Percentiles rank a stretch among this genome's conserved stretches.
Conservation (phyloP, 2,888 invertebrate genomes). For the Tachina lurida region DNA sequence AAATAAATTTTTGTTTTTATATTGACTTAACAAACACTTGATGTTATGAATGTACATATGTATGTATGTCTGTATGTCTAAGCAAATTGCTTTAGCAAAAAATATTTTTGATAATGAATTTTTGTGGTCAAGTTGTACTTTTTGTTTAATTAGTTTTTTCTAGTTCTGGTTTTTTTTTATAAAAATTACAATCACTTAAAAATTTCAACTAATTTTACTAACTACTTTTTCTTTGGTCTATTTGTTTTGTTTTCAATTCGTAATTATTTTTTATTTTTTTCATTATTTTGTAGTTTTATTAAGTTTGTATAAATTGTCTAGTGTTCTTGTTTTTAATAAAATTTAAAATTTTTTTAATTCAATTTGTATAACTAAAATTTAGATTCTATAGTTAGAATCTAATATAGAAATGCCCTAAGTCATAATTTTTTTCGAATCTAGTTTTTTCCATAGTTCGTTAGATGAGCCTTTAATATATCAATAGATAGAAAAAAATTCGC, state of each 20-base stretch:
- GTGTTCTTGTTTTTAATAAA: conserved; percentile 3
- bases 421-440: too few relatives aligned
- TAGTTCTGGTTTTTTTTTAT: conserved; percentile 5
- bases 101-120: conserved; percentile 50
- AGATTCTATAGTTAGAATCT: too few relatives aligned
- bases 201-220: conserved; percentile 16
- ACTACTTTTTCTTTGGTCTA: conserved; percentile 4
- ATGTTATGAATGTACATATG: background rate
- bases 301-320: background rate
- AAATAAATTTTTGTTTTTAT: background rate
- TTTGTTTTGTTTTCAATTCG: background rate
- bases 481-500: too few relatives aligned
- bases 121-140: conserved; percentile 48
- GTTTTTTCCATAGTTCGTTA: too few relatives aligned
- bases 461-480: too few relatives aligned
- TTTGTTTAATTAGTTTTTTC: background rate
- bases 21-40: background rate
- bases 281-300: background rate
- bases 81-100: background rate
- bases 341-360: conserved; percentile 16
- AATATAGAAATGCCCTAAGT: too few relatives aligned
- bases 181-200: conserved; percentile 24
- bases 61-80: background rate
- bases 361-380: background rate
- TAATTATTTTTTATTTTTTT: conserved; percentile 1